A percentile compares a stretch with the other conserved stretches of the same genome.
Conservation (phyloP, 2,797 vertebrate species). For the Mormyrus proboscirostris region DNA sequence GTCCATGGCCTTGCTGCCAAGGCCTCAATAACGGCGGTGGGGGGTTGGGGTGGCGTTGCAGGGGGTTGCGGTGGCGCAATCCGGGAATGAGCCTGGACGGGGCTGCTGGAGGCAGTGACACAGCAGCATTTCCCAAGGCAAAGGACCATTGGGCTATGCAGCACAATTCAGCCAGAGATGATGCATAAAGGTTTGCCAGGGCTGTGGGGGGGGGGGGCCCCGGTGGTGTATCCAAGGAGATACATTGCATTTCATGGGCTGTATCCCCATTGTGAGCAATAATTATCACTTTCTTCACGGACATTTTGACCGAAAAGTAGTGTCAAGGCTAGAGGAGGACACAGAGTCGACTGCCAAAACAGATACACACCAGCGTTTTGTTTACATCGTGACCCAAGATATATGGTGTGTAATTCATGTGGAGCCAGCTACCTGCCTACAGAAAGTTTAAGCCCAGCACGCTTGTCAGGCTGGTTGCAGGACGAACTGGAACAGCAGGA, state of each 20-base stretch:
- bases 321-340: background rate
- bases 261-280: background rate
- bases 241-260: background rate
- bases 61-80: conserved; percentile 22
- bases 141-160: background rate
- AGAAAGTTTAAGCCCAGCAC: background rate
- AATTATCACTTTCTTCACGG: background rate
- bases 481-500: background rate
- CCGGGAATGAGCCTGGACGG: background rate
- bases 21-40: conserved; percentile 11
- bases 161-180: background rate
- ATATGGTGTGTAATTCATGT: background rate
- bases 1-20: conserved; percentile 17
- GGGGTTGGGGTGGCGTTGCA: conserved; percentile 24
- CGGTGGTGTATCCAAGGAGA: background rate
- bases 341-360: background rate
- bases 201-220: background rate
- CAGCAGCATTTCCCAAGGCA: background rate
- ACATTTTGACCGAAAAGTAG: background rate
- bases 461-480: background rate
- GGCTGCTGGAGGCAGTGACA: background rate
- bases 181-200: background rate
- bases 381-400: background rate
- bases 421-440: background rate
- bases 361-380: background rate